A percentile compares a stretch with the other conserved stretches of the same genome.
phyloP scores from a whole-genome alignment of 1,140 invertebrate species.

The Diorhabda carinulata region DNA sequence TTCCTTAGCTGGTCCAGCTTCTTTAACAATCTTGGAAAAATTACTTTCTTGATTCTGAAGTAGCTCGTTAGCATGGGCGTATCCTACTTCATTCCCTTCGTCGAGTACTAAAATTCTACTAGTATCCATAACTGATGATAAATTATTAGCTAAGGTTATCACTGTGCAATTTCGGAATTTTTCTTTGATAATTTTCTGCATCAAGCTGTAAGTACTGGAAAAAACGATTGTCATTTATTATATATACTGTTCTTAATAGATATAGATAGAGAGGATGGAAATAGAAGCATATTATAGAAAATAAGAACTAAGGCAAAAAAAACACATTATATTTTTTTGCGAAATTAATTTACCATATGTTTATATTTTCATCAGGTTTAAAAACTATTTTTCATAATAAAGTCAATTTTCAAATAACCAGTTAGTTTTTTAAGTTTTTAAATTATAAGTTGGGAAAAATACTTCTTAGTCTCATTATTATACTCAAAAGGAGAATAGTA shows the following conservation, averaged over 20 bases:
- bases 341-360: background rate
- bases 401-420: background rate
- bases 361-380: background rate
- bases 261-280: background rate
- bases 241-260: background rate
- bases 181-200: slow-evolving; percentile 56
- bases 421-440: background rate
- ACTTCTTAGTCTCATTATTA: no score
- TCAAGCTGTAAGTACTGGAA: slow-evolving; percentile 53
- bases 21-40: slow-evolving; percentile 67
- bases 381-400: background rate
- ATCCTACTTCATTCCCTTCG: slow-evolving; percentile 42
- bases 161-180: slow-evolving; percentile 63
- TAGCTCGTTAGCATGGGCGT: slow-evolving; percentile 43
- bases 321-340: background rate
- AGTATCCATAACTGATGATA: slow-evolving; percentile 28
- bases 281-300: background rate
- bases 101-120: slow-evolving; percentile 47
- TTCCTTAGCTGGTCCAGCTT: slow-evolving; percentile 49
- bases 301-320: background rate
- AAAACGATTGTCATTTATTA: background rate
- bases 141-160: slow-evolving; percentile 66
- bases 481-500: no score
- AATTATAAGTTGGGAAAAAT: no score
- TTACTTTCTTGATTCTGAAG: slow-evolving; percentile 51